Percentiles rank a stretch among this genome's conserved stretches.
Conservation (phyloP, 2,797 vertebrate genomes). For the Dallia pectoralis region DNA sequence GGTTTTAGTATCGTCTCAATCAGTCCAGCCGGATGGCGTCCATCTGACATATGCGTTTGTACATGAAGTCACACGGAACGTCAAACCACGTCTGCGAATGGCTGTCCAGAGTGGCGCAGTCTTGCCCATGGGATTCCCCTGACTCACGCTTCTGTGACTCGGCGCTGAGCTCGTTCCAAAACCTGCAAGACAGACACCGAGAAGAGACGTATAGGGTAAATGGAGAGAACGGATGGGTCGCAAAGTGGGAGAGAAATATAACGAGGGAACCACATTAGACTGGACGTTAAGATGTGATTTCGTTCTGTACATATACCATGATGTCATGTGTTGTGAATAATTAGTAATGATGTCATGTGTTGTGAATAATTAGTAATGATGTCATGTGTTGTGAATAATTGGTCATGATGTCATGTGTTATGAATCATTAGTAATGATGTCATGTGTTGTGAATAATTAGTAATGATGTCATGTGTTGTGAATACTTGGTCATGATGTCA, state of each 20-base stretch:
- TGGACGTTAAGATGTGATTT: not conserved
- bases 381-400: too few species aligned
- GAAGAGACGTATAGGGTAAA: not conserved
- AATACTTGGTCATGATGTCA: too few species aligned
- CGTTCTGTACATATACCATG: too few species aligned
- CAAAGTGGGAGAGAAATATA: not conserved
- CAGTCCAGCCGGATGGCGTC: slow-evolving; percentile 46
- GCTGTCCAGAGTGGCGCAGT: slow-evolving; percentile 56
- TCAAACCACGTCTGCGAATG: slow-evolving; percentile 54
- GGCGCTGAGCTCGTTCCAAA: slow-evolving; percentile 48
- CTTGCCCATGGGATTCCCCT: slow-evolving; percentile 50
- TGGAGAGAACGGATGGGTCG: not conserved
- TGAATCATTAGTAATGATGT: too few species aligned
- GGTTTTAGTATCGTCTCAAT: slow-evolving; percentile 13
- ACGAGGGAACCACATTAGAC: slow-evolving; percentile 19
- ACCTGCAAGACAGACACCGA: slow-evolving; percentile 50
- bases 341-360: too few species aligned
- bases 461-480: too few species aligned
- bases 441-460: too few species aligned
- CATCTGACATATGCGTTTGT: slow-evolving; percentile 64
- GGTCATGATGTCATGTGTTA: too few species aligned
- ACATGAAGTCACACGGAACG: slow-evolving; percentile 54
- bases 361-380: too few species aligned
- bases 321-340: too few species aligned
- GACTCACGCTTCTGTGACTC: slow-evolving; percentile 61